Evolutionary conservation across 1,140 invertebrate genomes (phyloP).

Genomic region (Tetragnatha versicolor): DNA sequence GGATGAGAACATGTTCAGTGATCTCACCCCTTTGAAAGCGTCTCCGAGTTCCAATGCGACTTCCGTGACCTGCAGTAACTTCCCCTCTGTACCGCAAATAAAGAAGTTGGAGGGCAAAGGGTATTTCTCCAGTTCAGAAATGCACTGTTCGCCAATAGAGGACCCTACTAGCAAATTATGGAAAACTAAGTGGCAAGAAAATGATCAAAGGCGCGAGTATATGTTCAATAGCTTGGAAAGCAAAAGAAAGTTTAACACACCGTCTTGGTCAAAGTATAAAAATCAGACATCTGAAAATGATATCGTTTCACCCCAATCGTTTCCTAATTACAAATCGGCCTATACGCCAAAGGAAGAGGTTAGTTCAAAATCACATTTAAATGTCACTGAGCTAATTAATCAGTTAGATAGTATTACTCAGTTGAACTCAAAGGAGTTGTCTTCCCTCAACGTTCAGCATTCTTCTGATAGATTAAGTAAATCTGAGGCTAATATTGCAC

Average conservation of each 20-base stretch:
- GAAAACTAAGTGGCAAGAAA: conserved; percentile 34
- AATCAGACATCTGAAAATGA: background rate
- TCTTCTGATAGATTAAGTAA: conserved; percentile 1
- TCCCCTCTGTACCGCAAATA: conserved; percentile 1
- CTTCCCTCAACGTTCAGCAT: background rate
- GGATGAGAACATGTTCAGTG: conserved; percentile 4
- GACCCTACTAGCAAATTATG: background rate
- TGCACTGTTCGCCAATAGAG: background rate
- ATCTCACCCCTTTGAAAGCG: background rate
- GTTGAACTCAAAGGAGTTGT: background rate
- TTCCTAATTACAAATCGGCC: background rate
- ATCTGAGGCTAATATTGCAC: conserved; percentile 11
- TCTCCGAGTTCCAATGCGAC: background rate
- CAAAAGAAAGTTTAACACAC: conserved; percentile 12
- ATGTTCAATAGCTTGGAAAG: conserved; percentile 51
- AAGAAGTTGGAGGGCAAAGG: conserved; percentile 17
- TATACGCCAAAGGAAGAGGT: conserved; percentile 20
- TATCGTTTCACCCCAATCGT: background rate
- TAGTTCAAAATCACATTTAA: too few relatives aligned
- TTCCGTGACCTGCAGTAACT: conserved; percentile 1
- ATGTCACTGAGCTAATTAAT: background rate
- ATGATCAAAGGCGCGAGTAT: conserved; percentile 25
- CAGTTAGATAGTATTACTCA: background rate
- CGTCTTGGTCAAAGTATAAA: background rate
- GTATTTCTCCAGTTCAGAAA: conserved; percentile 9